Evolutionary conservation across 2,888 invertebrate species (phyloP).

Genomic region (Allolobophora icterica): DNA sequence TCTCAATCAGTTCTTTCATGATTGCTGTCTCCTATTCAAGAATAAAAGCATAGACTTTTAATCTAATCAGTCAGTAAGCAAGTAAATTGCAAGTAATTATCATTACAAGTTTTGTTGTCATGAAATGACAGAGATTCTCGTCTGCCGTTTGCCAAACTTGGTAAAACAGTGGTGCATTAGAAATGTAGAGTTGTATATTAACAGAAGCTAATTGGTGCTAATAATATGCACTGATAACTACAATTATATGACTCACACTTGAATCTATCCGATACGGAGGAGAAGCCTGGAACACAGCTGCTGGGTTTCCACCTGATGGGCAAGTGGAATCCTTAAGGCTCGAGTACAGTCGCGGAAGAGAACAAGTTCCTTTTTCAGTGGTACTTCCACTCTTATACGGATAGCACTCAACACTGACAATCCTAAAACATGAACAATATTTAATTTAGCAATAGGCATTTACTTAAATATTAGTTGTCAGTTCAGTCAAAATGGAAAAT

Average conservation of each 20-base stretch:
- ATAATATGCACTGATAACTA: background rate
- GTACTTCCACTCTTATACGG: conserved; percentile 72
- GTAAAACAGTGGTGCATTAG: background rate
- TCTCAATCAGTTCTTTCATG: conserved; percentile 13
- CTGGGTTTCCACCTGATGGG: background rate
- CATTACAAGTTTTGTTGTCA: background rate
- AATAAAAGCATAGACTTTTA: background rate
- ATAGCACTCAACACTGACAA: conserved; percentile 85
- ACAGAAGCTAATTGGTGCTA: too few relatives aligned
- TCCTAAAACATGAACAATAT: conserved; percentile 68
- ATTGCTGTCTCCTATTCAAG: background rate
- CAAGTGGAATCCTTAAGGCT: conserved; percentile 17
- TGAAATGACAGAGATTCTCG: background rate
- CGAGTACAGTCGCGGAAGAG: background rate
- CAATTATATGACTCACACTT: conserved; percentile 5
- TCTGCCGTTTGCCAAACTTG: background rate
- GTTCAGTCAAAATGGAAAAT: background rate
- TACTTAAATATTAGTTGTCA: background rate
- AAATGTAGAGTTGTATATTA: too few relatives aligned
- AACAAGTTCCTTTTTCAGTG: background rate
- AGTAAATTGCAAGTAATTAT: background rate
- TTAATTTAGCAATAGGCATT: background rate
- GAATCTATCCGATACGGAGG: conserved; percentile 24
- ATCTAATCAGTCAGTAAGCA: background rate
- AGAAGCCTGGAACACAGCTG: conserved; percentile 21